These are phyloP conservation scores for Etheostoma cragini DNA, from an alignment of 2,113 vertebrate genomes.

Conservation along the genomic window DNA sequence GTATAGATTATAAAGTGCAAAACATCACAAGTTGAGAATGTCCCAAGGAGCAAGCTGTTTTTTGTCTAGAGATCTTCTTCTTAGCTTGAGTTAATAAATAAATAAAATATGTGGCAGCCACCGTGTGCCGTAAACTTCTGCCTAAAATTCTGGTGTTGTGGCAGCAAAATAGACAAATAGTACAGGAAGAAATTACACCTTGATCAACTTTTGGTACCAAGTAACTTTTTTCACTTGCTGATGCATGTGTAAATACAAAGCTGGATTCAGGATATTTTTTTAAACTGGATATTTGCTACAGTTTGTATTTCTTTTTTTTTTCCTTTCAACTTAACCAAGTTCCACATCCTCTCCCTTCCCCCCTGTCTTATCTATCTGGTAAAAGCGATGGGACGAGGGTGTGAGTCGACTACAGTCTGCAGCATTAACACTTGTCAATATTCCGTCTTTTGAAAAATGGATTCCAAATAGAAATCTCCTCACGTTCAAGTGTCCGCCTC, in stretches of 20 bases:
- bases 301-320: neutral
- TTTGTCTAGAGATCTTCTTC: too few relatives aligned
- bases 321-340: neutral
- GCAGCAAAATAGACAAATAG: too few relatives aligned
- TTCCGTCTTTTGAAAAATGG: constrained; percentile 58
- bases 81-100: too few relatives aligned
- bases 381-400: constrained; percentile 36
- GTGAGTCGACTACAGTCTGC: constrained; percentile 68
- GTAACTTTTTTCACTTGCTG: neutral
- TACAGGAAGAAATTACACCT: too few relatives aligned
- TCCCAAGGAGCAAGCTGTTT: too few relatives aligned
- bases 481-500: constrained; percentile 53
- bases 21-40: too few relatives aligned
- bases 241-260: neutral
- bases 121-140: too few relatives aligned
- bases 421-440: constrained; percentile 69
- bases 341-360: constrained; percentile 1
- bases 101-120: too few relatives aligned
- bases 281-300: neutral
- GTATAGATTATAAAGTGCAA: too few relatives aligned
- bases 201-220: too few relatives aligned
- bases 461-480: constrained; percentile 71
- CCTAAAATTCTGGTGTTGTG: too few relatives aligned
- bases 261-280: neutral
- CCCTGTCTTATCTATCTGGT: constrained; percentile 17